These are phyloP conservation scores for Chascanopsetta lugubris DNA, from an alignment of 2,113 vertebrate species.

Conservation along the genomic window DNA sequence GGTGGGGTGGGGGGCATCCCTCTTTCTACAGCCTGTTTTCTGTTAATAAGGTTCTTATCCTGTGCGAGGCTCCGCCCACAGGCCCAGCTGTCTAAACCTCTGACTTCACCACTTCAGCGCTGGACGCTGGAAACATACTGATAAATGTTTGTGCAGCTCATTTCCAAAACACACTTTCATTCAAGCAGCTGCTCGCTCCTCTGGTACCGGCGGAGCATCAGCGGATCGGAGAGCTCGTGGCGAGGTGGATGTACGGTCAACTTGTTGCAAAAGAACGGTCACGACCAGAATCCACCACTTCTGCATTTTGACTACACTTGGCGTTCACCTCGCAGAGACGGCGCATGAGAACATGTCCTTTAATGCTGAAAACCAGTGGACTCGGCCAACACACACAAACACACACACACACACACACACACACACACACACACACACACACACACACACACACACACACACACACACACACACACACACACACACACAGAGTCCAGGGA, in stretches of 20 bases:
- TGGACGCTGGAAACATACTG: slow-evolving; percentile 1
- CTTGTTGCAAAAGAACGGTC: too few species aligned
- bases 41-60: slow-evolving; percentile 49
- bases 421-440: too few species aligned
- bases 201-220: too few species aligned
- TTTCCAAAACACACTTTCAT: slow-evolving; percentile 29
- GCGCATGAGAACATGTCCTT: slow-evolving; percentile 53
- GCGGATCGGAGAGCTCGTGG: too few species aligned
- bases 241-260: too few species aligned
- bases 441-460: too few species aligned
- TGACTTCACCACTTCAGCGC: slow-evolving; percentile 48
- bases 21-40: slow-evolving; percentile 41
- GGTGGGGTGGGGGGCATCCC: background rate
- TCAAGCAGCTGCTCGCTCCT: slow-evolving; percentile 9
- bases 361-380: slow-evolving; percentile 21
- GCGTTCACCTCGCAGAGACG: slow-evolving; percentile 8
- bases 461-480: too few species aligned
- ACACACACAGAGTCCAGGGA: slow-evolving; percentile 17
- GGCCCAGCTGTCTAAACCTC: slow-evolving; percentile 71
- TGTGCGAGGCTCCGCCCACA: slow-evolving; percentile 3
- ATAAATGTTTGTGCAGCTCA: slow-evolving; percentile 47
- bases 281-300: too few species aligned
- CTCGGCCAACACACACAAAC: slow-evolving; percentile 59
- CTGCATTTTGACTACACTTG: background rate
- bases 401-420: too few species aligned